These are phyloP conservation scores for Porites rus DNA, from an alignment of 92 coral and sea anemone genomes.

Conservation along the genomic window DNA sequence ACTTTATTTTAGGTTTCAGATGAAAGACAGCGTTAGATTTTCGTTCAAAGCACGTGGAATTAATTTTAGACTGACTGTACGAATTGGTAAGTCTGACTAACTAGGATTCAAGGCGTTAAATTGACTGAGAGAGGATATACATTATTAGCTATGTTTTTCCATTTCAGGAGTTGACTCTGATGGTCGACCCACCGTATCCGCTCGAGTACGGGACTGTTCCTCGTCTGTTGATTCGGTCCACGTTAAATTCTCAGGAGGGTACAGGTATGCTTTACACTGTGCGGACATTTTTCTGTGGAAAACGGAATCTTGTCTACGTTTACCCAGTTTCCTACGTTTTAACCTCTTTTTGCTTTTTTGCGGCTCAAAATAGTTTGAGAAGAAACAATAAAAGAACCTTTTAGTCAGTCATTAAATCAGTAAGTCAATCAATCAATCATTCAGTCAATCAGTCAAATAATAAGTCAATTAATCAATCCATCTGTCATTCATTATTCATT, in stretches of 20 bases:
- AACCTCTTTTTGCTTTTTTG: no score
- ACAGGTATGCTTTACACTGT: neutral
- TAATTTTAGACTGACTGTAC: slow-evolving; percentile 39
- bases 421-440: no score
- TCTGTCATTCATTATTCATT: no score
- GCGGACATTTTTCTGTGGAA: no score
- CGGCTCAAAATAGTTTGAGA: no score
- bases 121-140: neutral
- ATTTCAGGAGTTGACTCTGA: slow-evolving; percentile 42
- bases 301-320: no score
- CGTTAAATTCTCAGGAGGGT: slow-evolving; percentile 47
- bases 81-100: slow-evolving; percentile 42
- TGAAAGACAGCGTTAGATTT: slow-evolving; percentile 25
- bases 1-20: neutral
- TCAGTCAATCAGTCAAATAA: no score
- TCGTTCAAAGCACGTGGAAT: slow-evolving; percentile 35
- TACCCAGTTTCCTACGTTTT: no score
- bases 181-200: slow-evolving; percentile 56
- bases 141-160: neutral
- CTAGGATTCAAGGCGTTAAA: no score
- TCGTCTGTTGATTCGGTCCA: slow-evolving; percentile 33
- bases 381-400: no score
- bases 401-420: no score
- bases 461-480: no score
- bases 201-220: slow-evolving; percentile 34